phyloP scores from a whole-genome alignment of 1,140 invertebrate genomes.

The Drosophila mayri region DNA sequence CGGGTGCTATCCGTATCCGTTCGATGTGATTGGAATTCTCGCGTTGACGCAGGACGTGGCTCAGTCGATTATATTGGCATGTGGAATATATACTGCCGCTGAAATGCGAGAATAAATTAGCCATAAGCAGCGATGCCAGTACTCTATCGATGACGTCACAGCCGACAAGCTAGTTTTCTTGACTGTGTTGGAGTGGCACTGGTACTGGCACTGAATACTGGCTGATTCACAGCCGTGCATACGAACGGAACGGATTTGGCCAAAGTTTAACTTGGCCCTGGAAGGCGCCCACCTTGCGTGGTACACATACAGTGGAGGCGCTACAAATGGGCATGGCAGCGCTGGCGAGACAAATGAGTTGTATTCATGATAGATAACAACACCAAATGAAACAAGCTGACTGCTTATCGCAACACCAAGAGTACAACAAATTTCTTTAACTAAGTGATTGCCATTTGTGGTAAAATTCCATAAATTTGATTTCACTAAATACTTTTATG shows the following conservation, averaged over 20 bases:
- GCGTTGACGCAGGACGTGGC: slow-evolving; percentile 47
- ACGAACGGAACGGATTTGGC: slow-evolving; percentile 33
- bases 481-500: neutral
- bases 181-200: slow-evolving; percentile 17
- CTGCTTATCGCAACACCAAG: slow-evolving; percentile 21
- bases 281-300: slow-evolving; percentile 41
- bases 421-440: neutral
- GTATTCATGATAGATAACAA: slow-evolving; percentile 25
- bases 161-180: slow-evolving; percentile 50
- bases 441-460: neutral
- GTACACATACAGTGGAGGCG: slow-evolving; percentile 37
- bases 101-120: slow-evolving; percentile 71
- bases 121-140: slow-evolving; percentile 45
- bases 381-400: slow-evolving; percentile 11
- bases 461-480: neutral
- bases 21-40: slow-evolving; percentile 45
- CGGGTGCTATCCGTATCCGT: slow-evolving; percentile 15
- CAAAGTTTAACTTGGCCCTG: slow-evolving; percentile 54
- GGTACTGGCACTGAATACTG: slow-evolving; percentile 8
- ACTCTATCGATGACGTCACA: slow-evolving; percentile 63
- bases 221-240: slow-evolving; percentile 65
- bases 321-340: slow-evolving; percentile 7
- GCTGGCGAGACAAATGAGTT: slow-evolving; percentile 13
- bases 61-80: slow-evolving; percentile 58
- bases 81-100: slow-evolving; percentile 49